These are phyloP conservation scores for Cygnus olor DNA, from an alignment of 2,797 vertebrate genomes.

Conservation along the genomic window DNA sequence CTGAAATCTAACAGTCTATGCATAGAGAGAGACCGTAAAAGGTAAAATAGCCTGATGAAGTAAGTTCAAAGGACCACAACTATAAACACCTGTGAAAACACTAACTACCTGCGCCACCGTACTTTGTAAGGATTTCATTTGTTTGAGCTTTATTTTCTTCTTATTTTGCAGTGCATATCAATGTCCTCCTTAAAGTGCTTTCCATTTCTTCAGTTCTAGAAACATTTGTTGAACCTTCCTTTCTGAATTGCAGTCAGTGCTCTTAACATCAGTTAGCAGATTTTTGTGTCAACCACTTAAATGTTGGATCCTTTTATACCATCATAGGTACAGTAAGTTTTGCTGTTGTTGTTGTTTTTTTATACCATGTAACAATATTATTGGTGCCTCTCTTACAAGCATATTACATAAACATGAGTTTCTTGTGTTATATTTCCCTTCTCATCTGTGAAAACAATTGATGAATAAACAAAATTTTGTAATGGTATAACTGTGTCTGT, in stretches of 20 bases:
- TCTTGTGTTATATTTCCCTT: background rate
- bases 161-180: background rate
- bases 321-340: background rate
- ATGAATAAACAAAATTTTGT: background rate
- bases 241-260: background rate
- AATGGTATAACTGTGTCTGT: background rate
- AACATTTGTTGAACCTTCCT: background rate
- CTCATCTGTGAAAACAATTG: background rate
- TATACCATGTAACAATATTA: background rate
- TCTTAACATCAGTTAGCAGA: background rate
- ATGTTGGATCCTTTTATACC: background rate
- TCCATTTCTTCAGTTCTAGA: background rate
- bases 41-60: background rate
- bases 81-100: background rate
- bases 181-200: background rate
- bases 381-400: background rate
- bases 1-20: background rate
- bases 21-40: rapidly evolving
- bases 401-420: background rate
- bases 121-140: background rate
- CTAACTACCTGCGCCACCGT: background rate
- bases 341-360: rapidly evolving
- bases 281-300: background rate
- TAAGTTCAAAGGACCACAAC: background rate
- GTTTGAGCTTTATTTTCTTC: background rate